These are phyloP conservation scores for Clarias pachynema DNA, from an alignment of 2,797 vertebrate genomes.

Conservation along the genomic window DNA sequence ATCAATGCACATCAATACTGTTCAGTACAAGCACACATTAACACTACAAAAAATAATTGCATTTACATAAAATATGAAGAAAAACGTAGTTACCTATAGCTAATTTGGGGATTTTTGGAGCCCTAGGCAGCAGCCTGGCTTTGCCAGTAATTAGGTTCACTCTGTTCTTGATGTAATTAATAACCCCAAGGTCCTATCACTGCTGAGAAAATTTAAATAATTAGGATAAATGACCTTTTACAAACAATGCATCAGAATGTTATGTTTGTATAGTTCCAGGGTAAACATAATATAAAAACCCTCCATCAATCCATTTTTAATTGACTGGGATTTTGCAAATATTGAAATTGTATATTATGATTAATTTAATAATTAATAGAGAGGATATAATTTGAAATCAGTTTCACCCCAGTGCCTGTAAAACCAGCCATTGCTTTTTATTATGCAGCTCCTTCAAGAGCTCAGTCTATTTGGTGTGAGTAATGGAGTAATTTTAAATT, in stretches of 20 bases:
- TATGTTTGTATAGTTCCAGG: neutral
- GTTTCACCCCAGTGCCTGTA: constrained; percentile 26
- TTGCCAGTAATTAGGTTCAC: constrained; percentile 13
- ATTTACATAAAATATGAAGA: neutral
- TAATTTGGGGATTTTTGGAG: constrained; percentile 7
- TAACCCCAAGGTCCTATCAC: constrained; percentile 10
- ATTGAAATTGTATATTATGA: constrained; percentile 19
- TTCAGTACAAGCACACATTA: neutral
- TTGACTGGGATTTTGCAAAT: constrained; percentile 11
- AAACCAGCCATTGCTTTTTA: constrained; percentile 26
- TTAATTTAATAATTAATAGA: constrained; percentile 32
- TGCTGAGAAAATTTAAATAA: neutral
- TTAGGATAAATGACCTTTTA: constrained; percentile 14
- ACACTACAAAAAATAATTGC: constrained; percentile 9
- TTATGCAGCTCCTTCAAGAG: constrained; percentile 33
- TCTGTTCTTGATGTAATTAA: neutral
- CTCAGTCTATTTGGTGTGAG: constrained; percentile 46
- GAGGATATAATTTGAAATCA: constrained; percentile 35
- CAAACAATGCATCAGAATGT: neutral
- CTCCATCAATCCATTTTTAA: neutral
- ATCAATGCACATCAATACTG: constrained; percentile 12
- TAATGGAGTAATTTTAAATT: constrained; percentile 55
- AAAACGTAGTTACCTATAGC: constrained; percentile 2
- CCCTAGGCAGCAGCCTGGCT: constrained; percentile 5
- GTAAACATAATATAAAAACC: constrained; percentile 11